A percentile compares a stretch with the other conserved stretches of the same genome.
phyloP scores from a whole-genome alignment of 1,140 invertebrate species.

The Globodera rostochiensis region DNA sequence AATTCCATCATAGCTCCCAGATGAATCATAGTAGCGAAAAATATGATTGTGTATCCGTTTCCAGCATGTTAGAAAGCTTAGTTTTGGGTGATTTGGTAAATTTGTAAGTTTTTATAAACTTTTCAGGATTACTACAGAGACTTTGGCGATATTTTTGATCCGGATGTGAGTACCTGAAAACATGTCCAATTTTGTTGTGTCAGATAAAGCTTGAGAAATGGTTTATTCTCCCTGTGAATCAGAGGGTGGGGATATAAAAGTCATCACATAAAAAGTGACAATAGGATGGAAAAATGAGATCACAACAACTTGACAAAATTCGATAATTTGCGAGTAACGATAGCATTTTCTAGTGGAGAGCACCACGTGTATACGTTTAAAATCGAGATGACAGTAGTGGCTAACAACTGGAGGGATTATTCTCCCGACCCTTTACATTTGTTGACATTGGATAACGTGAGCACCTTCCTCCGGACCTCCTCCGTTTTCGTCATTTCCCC shows the following conservation, averaged over 20 bases:
- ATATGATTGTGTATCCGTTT: no score
- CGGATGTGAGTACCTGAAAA: slow-evolving; percentile 20
- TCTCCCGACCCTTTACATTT: background rate
- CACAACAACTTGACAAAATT: no score
- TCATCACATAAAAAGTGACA: background rate
- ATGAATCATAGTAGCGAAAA: no score
- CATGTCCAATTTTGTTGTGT: no score
- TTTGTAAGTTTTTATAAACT: no score
- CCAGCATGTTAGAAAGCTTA: no score
- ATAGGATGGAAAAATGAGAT: no score
- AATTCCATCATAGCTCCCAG: no score
- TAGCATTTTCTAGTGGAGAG: background rate
- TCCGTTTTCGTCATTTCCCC: slow-evolving; percentile 1
- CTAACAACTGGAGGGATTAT: no score
- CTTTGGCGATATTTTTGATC: slow-evolving; percentile 30
- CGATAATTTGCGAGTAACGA: background rate
- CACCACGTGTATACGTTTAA: background rate
- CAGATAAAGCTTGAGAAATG: background rate
- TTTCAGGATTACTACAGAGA: slow-evolving; percentile 28
- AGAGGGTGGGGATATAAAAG: background rate
- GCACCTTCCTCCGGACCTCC: background rate
- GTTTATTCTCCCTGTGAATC: slow-evolving; percentile 1
- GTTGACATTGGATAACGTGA: slow-evolving; percentile 14
- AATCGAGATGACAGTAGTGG: background rate
- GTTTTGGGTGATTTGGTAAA: no score